Evolutionary conservation across 1,140 invertebrate species (phyloP).

Genomic region (Saccostrea echinata): DNA sequence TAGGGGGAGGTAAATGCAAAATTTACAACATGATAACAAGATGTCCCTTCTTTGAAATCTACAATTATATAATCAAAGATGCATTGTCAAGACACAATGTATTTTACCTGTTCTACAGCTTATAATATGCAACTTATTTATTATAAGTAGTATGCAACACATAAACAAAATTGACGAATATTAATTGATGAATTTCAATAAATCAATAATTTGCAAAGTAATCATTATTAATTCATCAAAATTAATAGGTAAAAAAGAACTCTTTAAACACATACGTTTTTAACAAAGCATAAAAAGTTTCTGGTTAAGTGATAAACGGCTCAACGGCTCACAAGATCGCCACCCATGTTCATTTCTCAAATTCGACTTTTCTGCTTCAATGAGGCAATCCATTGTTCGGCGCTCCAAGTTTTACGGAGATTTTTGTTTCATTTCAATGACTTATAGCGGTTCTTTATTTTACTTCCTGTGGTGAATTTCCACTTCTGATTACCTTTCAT

Average conservation of each 20-base stretch:
- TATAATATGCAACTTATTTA: neutral
- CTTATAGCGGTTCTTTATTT: conserved; percentile 29
- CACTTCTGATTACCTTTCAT: conserved; percentile 32
- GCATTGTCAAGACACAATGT: too few relatives aligned
- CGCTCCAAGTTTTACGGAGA: conserved; percentile 10
- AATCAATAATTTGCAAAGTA: neutral
- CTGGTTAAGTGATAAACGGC: neutral
- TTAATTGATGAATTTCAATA: neutral
- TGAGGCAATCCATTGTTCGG: conserved; percentile 15
- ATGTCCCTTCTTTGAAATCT: too few relatives aligned
- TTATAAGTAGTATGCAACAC: neutral
- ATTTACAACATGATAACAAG: too few relatives aligned
- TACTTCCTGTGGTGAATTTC: conserved; percentile 33
- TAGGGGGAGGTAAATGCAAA: too few relatives aligned
- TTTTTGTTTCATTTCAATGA: conserved; percentile 30
- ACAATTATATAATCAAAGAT: too few relatives aligned
- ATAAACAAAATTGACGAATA: neutral
- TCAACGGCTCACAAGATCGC: neutral
- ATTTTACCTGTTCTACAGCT: too few relatives aligned
- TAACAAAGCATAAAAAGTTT: neutral
- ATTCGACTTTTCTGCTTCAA: conserved; percentile 19
- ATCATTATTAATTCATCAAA: neutral
- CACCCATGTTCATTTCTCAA: conserved; percentile 25
- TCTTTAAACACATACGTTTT: neutral
- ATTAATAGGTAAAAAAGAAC: too few relatives aligned